Evolutionary conservation across 2,113 vertebrate species (phyloP).

Genomic region (Pontoporia blainvillei): DNA sequence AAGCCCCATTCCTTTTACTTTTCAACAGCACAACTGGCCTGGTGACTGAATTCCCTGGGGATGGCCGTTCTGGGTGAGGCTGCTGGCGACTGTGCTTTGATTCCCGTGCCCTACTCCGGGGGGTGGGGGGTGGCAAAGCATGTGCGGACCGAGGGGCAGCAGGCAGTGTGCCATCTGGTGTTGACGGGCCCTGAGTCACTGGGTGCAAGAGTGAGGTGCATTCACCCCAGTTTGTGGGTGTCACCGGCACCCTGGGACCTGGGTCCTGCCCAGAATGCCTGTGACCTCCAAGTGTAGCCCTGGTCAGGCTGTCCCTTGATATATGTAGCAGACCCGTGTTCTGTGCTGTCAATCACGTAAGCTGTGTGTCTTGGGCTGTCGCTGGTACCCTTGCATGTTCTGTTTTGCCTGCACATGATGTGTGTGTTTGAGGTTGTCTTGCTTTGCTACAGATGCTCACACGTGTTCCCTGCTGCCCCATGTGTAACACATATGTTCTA

Average conservation of each 20-base stretch:
- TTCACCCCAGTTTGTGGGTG: neutral
- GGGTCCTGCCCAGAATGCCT: neutral
- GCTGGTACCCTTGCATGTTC: neutral
- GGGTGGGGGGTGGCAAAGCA: no score
- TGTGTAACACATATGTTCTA: neutral
- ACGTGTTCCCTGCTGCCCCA: neutral
- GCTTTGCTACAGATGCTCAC: neutral
- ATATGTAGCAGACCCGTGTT: neutral
- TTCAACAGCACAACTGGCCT: neutral
- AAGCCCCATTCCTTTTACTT: neutral
- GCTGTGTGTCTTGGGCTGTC: no score
- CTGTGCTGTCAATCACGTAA: accelerated
- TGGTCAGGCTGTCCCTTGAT: neutral
- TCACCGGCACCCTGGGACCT: no score
- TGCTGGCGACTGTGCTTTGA: neutral
- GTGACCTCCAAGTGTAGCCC: neutral
- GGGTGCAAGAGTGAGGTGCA: neutral
- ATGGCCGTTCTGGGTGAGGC: neutral
- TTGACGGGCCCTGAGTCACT: no score
- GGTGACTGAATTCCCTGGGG: neutral
- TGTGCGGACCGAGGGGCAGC: neutral
- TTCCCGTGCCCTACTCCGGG: neutral
- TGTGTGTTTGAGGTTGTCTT: neutral
- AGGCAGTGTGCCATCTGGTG: neutral
- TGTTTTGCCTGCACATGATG: neutral